Evolutionary conservation across 2,888 invertebrate species (phyloP), one percentile per base, ranked within the genome.

Genomic region (Matsumyia berberina): DNA sequence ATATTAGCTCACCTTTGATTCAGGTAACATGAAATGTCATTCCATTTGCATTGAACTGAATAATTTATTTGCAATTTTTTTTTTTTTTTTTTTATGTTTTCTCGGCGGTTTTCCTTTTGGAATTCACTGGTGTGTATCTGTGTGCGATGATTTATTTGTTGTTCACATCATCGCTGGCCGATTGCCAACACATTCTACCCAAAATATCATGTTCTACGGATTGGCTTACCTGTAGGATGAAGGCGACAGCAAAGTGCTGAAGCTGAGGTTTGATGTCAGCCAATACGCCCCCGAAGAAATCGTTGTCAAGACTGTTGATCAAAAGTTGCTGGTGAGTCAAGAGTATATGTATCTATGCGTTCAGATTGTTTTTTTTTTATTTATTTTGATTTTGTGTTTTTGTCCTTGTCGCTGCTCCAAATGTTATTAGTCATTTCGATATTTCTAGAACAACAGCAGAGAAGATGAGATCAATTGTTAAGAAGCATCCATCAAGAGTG

Each of bases 251-350:
- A 98, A 98, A 93, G 96, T 96, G 91, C 94, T 99, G 88, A 97
- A 98, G 91, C 94, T 99, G 87, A 94, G 98, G 90, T 99, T 99
- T 93, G 99, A 99, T 92, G 98, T 99, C 88, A 97, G 97, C 90
- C 98, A 99, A 92, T 99, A 99, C 93, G 96, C 96, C 73, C 97
- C 97, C 60, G 99, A 99, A 92, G 99, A 99, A 94, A 98, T 99
- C 91, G 97, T 98, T 90, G 98, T 99, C 87, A 99, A 98, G 93
- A 99, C 99, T 87, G 97, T 98, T 88, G 99, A 99, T 93, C 98
- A 98, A 93, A 97, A 98, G 94, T 94, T 99, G 91, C 93, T 97
- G 95, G 97, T 97, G 92, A 94, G 95, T 92, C 67, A 69, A 79
- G 58, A 57, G 53, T 42, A 35, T 11, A 31, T 42, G 8, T 46